A percentile compares a stretch with the other conserved stretches of the same genome.
These are phyloP conservation scores for Aplocera efformata DNA, from an alignment of 2,888 invertebrate genomes.

Conservation along the genomic window DNA sequence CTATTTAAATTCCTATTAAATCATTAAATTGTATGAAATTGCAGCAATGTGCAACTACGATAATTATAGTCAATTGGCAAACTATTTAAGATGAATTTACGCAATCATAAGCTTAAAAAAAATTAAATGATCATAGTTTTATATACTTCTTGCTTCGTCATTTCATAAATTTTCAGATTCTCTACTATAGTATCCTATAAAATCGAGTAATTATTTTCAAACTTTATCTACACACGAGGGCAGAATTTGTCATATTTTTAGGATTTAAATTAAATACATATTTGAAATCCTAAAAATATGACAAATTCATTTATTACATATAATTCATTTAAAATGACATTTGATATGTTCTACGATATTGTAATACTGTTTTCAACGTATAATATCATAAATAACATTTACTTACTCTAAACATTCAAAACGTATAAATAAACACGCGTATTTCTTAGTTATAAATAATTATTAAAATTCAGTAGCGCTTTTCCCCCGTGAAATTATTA, in stretches of 20 bases:
- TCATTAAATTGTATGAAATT: too few species aligned
- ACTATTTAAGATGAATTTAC: too few species aligned
- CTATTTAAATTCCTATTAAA: too few species aligned
- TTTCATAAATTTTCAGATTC: too few species aligned
- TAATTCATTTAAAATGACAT: constrained; percentile 29
- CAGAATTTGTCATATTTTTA: neutral
- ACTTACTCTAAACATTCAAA: constrained; percentile 27
- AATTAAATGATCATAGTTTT: too few species aligned
- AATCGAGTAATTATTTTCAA: constrained; percentile 3
- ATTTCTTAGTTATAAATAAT: constrained; percentile 8
- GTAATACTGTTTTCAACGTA: constrained; percentile 33
- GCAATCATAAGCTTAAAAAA: too few species aligned
- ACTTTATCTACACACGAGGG: constrained; percentile 1
- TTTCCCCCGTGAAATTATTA: constrained; percentile 62
- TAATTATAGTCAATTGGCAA: too few species aligned
- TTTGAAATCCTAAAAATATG: too few species aligned
- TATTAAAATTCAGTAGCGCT: constrained; percentile 73
- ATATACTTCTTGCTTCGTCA: too few species aligned
- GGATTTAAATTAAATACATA: too few species aligned
- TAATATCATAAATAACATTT: constrained; percentile 6
- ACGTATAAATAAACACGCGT: constrained; percentile 12
- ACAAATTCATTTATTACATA: constrained; percentile 6
- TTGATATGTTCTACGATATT: constrained; percentile 53
- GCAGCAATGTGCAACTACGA: too few species aligned
- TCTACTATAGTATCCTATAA: too few species aligned